Conservation (phyloP, 2,797 vertebrate species). For the Petrocephalus sullivani region DNA sequence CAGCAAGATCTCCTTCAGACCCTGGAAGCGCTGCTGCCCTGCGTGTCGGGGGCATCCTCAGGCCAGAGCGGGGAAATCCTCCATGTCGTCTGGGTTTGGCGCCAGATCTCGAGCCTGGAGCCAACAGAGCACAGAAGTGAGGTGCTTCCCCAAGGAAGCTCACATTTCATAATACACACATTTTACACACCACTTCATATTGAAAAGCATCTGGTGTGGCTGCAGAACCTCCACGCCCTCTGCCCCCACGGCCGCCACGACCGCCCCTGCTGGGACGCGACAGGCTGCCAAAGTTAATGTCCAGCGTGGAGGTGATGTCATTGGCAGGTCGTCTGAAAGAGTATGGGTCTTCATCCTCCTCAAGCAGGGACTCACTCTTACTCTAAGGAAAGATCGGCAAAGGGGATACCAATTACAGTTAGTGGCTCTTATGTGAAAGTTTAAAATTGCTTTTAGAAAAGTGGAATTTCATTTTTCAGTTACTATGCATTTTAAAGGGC, state of each 20-base stretch:
- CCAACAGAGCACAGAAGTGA: conserved; percentile 35
- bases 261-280: conserved; percentile 80
- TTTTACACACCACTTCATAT: conserved; percentile 63
- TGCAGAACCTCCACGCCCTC: conserved; percentile 35
- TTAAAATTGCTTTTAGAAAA: neutral
- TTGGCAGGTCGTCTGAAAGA: conserved; percentile 86
- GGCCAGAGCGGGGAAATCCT: conserved; percentile 91
- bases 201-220: conserved; percentile 57
- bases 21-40: neutral
- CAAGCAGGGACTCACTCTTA: conserved; percentile 54
- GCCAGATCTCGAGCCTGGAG: conserved; percentile 51
- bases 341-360: conserved; percentile 73
- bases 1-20: neutral
- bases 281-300: conserved; percentile 93
- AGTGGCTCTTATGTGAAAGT: neutral
- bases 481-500: neutral
- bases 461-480: neutral
- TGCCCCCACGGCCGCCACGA: conserved; percentile 62
- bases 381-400: conserved; percentile 36
- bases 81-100: conserved; percentile 91
- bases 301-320: conserved; percentile 91
- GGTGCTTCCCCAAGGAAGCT: neutral
- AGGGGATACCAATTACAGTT: neutral
- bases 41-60: conserved; percentile 56
- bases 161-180: neutral